Conservation (phyloP, 2,113 vertebrate species). For the Enhydra lutris region DNA sequence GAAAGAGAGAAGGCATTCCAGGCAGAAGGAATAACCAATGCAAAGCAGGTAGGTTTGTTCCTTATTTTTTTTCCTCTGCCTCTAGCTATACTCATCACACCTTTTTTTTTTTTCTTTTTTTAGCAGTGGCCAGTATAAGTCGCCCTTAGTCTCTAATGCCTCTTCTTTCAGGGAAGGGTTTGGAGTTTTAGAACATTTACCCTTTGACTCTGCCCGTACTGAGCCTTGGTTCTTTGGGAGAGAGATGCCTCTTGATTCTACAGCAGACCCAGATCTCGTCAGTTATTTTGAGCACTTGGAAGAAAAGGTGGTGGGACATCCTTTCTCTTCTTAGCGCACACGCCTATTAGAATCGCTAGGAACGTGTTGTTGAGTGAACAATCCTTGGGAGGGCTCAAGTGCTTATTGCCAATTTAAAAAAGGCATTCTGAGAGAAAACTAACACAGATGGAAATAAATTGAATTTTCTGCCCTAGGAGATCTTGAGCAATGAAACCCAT, state of each 20-base stretch:
- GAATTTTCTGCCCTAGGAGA: slow-evolving; percentile 41
- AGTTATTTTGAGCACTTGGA: not conserved
- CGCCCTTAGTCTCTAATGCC: not conserved
- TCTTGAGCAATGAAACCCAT: not conserved
- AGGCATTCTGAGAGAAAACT: slow-evolving; percentile 38
- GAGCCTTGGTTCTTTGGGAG: not conserved
- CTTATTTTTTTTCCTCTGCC: too few relatives aligned
- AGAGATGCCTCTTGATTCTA: not conserved
- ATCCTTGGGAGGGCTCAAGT: slow-evolving; percentile 13
- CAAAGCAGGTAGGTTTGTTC: not conserved
- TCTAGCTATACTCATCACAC: not conserved
- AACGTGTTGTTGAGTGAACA: not conserved
- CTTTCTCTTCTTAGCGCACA: not conserved
- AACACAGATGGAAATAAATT: slow-evolving; percentile 48
- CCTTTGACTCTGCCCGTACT: not conserved
- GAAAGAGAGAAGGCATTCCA: not conserved
- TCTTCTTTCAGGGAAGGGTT: not conserved
- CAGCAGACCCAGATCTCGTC: not conserved
- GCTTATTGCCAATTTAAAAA: slow-evolving; percentile 33
- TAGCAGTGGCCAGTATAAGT: not conserved
- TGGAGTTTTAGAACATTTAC: not conserved
- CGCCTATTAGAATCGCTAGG: not conserved
- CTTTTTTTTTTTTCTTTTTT: not conserved
- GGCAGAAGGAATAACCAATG: not conserved
- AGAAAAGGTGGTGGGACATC: not conserved